Base-by-base conservation (phyloP, 2,888 invertebrate species). In the Catotricha subobsoleta region DNA sequence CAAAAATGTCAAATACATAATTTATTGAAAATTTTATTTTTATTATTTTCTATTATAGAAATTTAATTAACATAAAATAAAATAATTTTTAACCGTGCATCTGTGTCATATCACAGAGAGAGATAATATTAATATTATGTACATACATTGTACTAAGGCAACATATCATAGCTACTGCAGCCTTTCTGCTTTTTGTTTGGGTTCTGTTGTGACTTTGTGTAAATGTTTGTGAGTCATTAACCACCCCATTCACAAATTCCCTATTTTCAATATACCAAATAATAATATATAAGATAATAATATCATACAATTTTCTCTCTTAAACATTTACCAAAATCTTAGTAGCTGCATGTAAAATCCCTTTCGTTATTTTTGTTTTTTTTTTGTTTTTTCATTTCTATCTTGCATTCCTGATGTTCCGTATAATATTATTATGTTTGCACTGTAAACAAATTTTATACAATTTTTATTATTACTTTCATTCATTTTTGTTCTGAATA, bases 211-310 rank as follows among this genome's bases (percentile, higher is more conserved):
- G 25, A 13, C 16, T 20, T 53, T 55, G 56, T 58, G 55, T 53
- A 58, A 57, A 58, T 57, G 56, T 57, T 55, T 56, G 58, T 57
- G 52, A 58, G 56, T 58, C 60, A 59, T 59, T 59, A 60, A 59
- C 60, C 60, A 59, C 57, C 56, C 57, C 58, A 57, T 59, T 59
- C 25, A 20, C 25, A 37, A 33, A 37, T 25, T 23, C 15, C 25
- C 23, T 37, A 37, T 34, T 37, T 37, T 20, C 25, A 37, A 25
- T 37, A 37, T n/a, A n/a, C 27, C 8, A 27, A 9, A 27, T 10
- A 9, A 9, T 8, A 27, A 27, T 27, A 27, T 8, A 9, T 10
- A 10, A 8, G 27, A 10, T 27, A 9, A 9, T 27, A 27, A 9
- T 27, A 9, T 27, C 10, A 27, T 9, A 9, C 27, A 27, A 27